Evolutionary conservation across 2,888 invertebrate genomes (phyloP), one percentile per base, ranked within the genome.

Genomic region (Drosophila kokeensis): DNA sequence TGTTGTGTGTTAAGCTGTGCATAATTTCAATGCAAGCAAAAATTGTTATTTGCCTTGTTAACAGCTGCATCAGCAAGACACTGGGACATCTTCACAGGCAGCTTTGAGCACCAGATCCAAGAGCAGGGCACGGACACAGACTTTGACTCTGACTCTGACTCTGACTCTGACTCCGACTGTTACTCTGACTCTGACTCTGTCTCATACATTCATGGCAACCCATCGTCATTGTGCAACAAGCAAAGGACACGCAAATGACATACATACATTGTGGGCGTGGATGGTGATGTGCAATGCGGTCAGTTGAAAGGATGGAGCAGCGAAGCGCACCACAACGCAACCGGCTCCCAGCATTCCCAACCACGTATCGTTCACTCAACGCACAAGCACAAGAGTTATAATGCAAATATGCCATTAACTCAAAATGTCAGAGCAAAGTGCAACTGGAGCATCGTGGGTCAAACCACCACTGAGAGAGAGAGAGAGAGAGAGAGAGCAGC

Each of bases 381-480:
- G 57, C 73, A 63, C 62, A 61, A 54, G 63, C 63, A 62, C 53
- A 66, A 55, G 81, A 74, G 76, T 63, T 61, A 82, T 87, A 87
- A 89, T 89, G 87, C 87, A 86, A 86, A 89, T 89, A 84, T 87
- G 86, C 83, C 83, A 87, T 89, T 81, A 87, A 85, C 88, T 82
- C 73, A 79, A 82, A 86, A 85, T 82, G 88, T 87, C 88, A 86
- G 76, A 73, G 83, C 76, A 89, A 77, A 89, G 86, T 76, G 88
- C 86, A 85, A 62, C 65, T 66, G 76, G 69, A 62, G 62, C 69
- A 70, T 53, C 66, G 30, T 42, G 40, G 5, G 40, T 11, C 21
- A 11, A 11, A 36, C 24, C 36, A 21, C 13, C 21, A 45, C 45
- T 27, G 29, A 27, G 4, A 18, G 13, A 21, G 21, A 15, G 0